These are phyloP conservation scores for Perizoma affinitatum DNA, from an alignment of 2,888 invertebrate species.

Conservation along the genomic window DNA sequence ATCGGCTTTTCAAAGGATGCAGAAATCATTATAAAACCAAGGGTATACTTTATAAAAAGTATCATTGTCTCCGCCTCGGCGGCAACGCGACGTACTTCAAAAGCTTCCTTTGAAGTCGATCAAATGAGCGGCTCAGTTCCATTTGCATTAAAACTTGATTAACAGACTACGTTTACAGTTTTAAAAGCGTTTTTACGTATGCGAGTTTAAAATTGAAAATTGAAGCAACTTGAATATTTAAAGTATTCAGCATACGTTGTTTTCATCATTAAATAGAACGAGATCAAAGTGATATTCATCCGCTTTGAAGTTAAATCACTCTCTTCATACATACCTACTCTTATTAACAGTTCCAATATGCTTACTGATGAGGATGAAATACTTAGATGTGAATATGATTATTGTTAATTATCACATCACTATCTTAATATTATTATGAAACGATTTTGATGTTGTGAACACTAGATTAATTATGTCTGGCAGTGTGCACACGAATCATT, in stretches of 20 bases:
- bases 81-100: conserved; percentile 61
- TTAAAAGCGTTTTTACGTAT: conserved; percentile 50
- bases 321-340: conserved; percentile 36
- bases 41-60: conserved; percentile 73
- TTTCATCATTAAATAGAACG: conserved; percentile 64
- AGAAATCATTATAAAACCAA: conserved; percentile 54
- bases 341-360: conserved; percentile 31
- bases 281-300: conserved; percentile 69
- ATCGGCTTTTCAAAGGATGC: conserved; percentile 37
- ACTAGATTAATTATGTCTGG: neutral
- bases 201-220: conserved; percentile 48
- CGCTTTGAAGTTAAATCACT: conserved; percentile 68
- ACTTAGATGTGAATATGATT: conserved; percentile 23
- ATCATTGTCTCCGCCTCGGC: conserved; percentile 71
- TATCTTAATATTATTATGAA: conserved; percentile 18
- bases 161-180: conserved; percentile 58
- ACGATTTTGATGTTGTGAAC: conserved; percentile 22
- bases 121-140: conserved; percentile 66
- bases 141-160: conserved; percentile 66
- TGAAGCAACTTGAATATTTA: conserved; percentile 65
- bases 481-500: conserved; percentile 4
- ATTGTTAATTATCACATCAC: conserved; percentile 23
- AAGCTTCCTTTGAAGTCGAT: conserved; percentile 74
- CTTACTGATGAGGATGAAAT: conserved; percentile 31
- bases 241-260: conserved; percentile 59